Evolutionary conservation across 2,797 vertebrate genomes (phyloP).

Genomic region (Syngnathus acus): DNA sequence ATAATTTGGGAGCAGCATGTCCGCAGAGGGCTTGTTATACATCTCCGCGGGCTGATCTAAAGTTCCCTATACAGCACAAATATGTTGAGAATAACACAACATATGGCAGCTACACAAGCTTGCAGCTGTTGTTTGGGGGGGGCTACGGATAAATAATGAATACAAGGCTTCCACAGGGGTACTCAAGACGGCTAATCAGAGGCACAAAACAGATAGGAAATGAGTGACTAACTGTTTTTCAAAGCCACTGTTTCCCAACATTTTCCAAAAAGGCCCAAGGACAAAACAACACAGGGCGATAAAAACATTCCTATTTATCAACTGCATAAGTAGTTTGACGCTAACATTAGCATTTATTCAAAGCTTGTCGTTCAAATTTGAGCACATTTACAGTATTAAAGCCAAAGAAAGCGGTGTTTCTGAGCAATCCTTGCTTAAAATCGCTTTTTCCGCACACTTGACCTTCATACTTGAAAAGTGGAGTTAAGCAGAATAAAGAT

Average conservation of each 20-base stretch:
- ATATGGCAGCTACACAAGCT: constrained; percentile 65
- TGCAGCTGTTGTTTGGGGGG: constrained; percentile 65
- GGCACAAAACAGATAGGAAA: constrained; percentile 56
- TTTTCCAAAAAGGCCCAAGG: constrained; percentile 60
- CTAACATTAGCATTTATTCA: constrained; percentile 49
- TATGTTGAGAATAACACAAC: constrained; percentile 51
- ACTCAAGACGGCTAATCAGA: constrained; percentile 64
- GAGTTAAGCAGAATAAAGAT: neutral
- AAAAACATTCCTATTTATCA: constrained; percentile 51
- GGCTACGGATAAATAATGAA: constrained; percentile 68
- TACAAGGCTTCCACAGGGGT: constrained; percentile 59
- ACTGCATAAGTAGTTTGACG: constrained; percentile 35
- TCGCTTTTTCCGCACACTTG: neutral
- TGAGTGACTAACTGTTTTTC: constrained; percentile 59
- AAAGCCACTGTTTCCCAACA: constrained; percentile 53
- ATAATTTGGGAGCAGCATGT: constrained; percentile 20
- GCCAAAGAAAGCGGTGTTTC: neutral
- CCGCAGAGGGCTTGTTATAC: constrained; percentile 21
- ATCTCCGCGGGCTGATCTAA: constrained; percentile 41
- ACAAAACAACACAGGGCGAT: constrained; percentile 42
- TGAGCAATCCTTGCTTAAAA: neutral
- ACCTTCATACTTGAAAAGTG: neutral
- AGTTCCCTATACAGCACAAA: constrained; percentile 42
- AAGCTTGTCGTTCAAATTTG: constrained; percentile 15
- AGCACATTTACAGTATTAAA: neutral